Percentiles rank a stretch among this genome's conserved stretches.
Evolutionary conservation across 2,113 vertebrate species (phyloP).

Genomic region (Vimba vimba): DNA sequence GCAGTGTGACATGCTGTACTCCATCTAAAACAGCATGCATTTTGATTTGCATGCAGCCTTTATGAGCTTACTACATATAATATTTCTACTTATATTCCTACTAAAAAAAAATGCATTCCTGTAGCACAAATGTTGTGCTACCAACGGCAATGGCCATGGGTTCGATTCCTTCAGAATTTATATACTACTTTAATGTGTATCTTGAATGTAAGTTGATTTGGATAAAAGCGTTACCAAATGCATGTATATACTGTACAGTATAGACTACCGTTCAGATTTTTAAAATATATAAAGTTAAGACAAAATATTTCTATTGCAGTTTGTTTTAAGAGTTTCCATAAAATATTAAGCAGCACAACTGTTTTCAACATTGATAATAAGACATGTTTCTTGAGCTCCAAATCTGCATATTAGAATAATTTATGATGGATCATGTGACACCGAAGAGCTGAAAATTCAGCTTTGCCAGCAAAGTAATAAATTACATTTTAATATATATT

Average conservation of each 20-base stretch:
- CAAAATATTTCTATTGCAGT: too few relatives aligned
- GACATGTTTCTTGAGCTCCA: not conserved
- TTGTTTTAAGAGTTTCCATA: too few relatives aligned
- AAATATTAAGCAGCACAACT: too few relatives aligned
- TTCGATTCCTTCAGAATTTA: not conserved
- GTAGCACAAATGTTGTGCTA: not conserved
- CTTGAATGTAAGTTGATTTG: not conserved
- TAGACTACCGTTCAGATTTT: too few relatives aligned
- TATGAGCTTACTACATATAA: not conserved
- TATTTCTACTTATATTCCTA: not conserved
- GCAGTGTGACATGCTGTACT: not conserved
- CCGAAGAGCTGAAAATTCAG: not conserved
- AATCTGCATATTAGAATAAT: not conserved
- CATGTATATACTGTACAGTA: too few relatives aligned
- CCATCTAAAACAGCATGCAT: not conserved
- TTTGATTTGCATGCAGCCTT: slow-evolving; percentile 13
- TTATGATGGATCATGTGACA: not conserved
- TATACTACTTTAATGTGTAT: not conserved
- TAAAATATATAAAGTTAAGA: too few relatives aligned
- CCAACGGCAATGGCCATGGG: not conserved
- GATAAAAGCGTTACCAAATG: too few relatives aligned
- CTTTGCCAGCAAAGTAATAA: not conserved
- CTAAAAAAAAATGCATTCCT: not conserved
- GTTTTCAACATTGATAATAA: not conserved
- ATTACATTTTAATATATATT: not conserved